Evolutionary conservation across 2,113 vertebrate species (phyloP), one percentile per base, ranked within the genome.

Genomic region (Beaufortia kweichowensis): DNA sequence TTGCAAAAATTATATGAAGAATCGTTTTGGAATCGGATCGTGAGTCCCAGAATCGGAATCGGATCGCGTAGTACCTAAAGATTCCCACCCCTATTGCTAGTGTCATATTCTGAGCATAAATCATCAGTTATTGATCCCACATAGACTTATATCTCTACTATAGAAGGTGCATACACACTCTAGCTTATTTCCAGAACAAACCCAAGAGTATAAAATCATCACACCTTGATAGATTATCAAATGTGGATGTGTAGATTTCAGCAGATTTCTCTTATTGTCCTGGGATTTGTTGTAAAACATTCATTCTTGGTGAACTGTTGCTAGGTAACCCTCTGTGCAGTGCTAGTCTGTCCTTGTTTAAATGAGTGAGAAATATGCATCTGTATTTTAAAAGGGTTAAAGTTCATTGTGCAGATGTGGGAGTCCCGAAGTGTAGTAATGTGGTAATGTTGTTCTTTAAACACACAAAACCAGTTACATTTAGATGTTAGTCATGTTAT

Each of bases 271-370:
- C 63, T 69, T n/a, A n/a, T 21, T n/a, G 28, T 24, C n/a, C 39
- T 29, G 73, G 41, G 41, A 64, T 73, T 79, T 65, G n/a, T n/a
- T n/a, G n/a, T 66, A 59, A 72, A 79, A 77, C 55, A 77, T 77
- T 67, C 79, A 81, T 79, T 78, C 62, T 75, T 60, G 35, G 70
- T 33, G 43, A 79, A 68, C 76, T 81, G 85, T 86, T 86, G 85
- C 85, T 86, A 86, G 85, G 85, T 81, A 82, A 86, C 85, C 78
- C 33, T 76, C 56, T 10, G 57, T 31, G 60, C 74, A 80, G 65
- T 82, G 59, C 50, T 50, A 43, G 67, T 50, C 46, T 24, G 43
- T 48, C 59, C 68, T 74, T 76, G 31, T 81, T 82, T 73, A 41
- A 79, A 79, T 48, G 60, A 55, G 55, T 57, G 64, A 64, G 79